Conservation (phyloP, 1,140 invertebrate species). For the Venturia canescens region DNA sequence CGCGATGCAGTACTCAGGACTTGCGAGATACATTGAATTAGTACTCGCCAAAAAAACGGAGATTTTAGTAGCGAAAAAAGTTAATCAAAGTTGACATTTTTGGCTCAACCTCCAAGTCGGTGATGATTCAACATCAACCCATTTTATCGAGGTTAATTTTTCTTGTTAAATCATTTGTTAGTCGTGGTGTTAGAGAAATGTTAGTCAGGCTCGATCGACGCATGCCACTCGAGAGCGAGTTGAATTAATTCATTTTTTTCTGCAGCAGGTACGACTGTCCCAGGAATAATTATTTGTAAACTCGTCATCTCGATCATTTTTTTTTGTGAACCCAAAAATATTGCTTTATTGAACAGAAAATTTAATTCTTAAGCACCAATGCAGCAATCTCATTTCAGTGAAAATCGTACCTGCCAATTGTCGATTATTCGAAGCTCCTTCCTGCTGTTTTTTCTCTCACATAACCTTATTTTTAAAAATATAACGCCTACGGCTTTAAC, state of each 20-base stretch:
- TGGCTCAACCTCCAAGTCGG: too few species aligned
- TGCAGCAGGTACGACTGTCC: background rate
- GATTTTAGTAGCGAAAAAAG: background rate
- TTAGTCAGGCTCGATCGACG: constrained; percentile 3
- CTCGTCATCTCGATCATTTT: background rate
- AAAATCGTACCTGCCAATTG: too few species aligned
- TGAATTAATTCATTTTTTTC: background rate
- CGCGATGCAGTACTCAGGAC: background rate
- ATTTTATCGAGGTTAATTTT: background rate
- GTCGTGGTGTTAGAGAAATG: background rate
- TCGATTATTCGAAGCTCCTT: too few species aligned
- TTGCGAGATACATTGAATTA: background rate
- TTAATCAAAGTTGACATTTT: background rate
- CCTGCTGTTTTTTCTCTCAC: too few species aligned
- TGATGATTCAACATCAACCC: background rate
- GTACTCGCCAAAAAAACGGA: background rate
- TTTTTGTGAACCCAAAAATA: background rate
- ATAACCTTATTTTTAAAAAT: too few species aligned
- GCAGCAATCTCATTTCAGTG: too few species aligned
- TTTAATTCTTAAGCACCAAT: too few species aligned
- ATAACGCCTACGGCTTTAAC: background rate
- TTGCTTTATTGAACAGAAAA: too few species aligned
- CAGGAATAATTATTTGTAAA: background rate
- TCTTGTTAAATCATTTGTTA: background rate
- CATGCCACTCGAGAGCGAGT: background rate